These are phyloP conservation scores for Tadarida brasiliensis DNA, from an alignment of 2,797 vertebrate species.

Conservation along the genomic window DNA sequence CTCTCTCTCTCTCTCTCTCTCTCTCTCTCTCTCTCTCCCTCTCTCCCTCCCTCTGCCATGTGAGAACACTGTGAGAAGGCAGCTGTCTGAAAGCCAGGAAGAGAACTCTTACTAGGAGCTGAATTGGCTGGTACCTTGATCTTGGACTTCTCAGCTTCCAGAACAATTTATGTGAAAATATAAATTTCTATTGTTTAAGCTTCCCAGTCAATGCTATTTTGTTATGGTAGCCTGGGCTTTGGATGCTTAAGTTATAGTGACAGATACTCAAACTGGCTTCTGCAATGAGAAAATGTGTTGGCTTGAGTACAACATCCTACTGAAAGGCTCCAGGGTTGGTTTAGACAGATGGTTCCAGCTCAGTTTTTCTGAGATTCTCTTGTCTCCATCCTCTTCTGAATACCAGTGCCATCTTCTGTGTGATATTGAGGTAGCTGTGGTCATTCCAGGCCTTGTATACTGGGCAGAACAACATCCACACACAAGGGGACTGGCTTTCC, in stretches of 20 bases:
- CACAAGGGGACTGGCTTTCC: background rate
- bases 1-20: too few species aligned
- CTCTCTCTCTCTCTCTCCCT: background rate
- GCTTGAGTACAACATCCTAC: accelerated
- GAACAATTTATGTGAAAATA: background rate
- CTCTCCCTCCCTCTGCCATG: background rate
- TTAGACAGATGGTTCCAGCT: background rate
- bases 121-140: background rate
- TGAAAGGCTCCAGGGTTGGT: accelerated
- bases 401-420: background rate
- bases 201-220: background rate
- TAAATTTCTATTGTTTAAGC: background rate
- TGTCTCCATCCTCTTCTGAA: background rate
- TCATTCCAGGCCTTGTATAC: background rate
- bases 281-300: background rate
- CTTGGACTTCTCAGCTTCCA: background rate
- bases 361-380: background rate
- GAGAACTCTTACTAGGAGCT: background rate
- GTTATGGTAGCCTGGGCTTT: background rate
- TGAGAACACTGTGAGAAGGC: background rate
- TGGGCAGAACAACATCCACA: background rate
- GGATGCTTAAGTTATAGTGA: background rate
- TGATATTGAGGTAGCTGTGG: background rate
- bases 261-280: background rate
- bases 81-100: background rate